phyloP scores from a whole-genome alignment of 2,797 vertebrate species.

The Prunella strophiata region DNA sequence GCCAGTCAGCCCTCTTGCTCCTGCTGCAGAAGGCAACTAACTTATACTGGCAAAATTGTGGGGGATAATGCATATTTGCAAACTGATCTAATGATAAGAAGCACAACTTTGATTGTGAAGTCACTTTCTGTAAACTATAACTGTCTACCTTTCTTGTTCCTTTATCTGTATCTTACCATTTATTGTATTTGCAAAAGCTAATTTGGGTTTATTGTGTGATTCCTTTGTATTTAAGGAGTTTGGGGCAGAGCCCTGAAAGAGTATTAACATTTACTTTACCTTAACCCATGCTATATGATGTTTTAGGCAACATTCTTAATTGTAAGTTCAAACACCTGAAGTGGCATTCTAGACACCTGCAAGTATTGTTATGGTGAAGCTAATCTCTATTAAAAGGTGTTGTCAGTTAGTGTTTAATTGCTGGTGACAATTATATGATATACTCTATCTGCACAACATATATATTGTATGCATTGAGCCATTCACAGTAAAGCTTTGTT shows the following conservation, averaged over 20 bases:
- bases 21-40: conserved; percentile 59
- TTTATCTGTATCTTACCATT: conserved; percentile 78
- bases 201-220: conserved; percentile 87
- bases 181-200: conserved; percentile 79
- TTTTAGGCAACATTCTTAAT: conserved; percentile 86
- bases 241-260: conserved; percentile 91
- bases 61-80: conserved; percentile 77
- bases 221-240: conserved; percentile 90
- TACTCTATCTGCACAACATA: conserved; percentile 66
- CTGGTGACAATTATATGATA: conserved; percentile 69
- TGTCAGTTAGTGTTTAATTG: conserved; percentile 67
- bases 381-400: conserved; percentile 68
- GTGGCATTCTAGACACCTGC: conserved; percentile 70
- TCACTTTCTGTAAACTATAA: conserved; percentile 80
- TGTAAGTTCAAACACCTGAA: conserved; percentile 71
- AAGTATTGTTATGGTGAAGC: conserved; percentile 65
- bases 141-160: conserved; percentile 81
- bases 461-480: conserved; percentile 72
- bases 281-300: conserved; percentile 73
- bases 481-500: conserved; percentile 70
- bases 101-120: conserved; percentile 85
- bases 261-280: conserved; percentile 79
- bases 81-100: conserved; percentile 82
- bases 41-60: conserved; percentile 67
- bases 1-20: conserved; percentile 68